phyloP scores from a whole-genome alignment of 2,888 invertebrate species.

The Opisthograptis luteolata region DNA sequence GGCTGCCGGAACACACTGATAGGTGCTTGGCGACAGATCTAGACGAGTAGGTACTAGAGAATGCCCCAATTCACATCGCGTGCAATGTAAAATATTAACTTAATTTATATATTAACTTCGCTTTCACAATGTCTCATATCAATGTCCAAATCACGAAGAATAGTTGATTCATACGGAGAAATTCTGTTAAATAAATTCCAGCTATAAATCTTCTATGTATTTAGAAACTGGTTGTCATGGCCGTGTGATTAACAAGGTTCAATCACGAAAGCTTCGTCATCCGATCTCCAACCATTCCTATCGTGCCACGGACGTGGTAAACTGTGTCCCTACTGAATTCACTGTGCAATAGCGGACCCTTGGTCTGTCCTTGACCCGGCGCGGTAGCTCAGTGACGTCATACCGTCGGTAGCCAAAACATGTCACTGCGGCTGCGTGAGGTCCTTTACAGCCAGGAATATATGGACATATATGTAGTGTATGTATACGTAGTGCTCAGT shows the following conservation, averaged over 20 bases:
- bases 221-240: not conserved
- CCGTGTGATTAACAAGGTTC: not conserved
- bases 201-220: not conserved
- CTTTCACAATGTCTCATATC: no score
- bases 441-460: slow-evolving; percentile 8
- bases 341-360: slow-evolving; percentile 13
- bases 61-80: no score
- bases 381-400: slow-evolving; percentile 49
- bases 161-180: no score
- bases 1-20: no score
- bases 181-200: no score
- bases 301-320: not conserved
- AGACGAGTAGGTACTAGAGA: no score
- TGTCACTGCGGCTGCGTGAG: slow-evolving; percentile 37
- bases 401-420: slow-evolving; percentile 34
- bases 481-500: no score
- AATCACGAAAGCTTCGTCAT: not conserved
- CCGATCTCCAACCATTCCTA: not conserved
- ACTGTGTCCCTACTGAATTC: not conserved
- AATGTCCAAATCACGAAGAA: no score
- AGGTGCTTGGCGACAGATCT: no score
- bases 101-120: no score
- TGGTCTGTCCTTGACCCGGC: slow-evolving; percentile 47
- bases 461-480: no score
- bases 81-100: no score